A percentile compares a stretch with the other conserved stretches of the same genome.
Evolutionary conservation across 2,113 vertebrate species (phyloP).

Genomic region (Centrocercus urophasianus): DNA sequence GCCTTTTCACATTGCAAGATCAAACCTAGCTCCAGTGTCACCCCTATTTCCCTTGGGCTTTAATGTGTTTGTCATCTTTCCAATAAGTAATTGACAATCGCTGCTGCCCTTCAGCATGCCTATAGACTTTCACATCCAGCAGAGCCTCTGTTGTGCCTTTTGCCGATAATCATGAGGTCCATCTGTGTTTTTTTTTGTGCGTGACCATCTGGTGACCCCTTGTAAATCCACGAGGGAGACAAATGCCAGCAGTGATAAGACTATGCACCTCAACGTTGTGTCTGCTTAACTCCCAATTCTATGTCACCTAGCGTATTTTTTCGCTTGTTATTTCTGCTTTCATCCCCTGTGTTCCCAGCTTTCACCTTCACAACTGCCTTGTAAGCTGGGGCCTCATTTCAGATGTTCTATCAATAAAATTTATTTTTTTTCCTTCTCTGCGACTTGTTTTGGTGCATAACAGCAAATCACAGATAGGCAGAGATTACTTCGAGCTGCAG

Average conservation of each 20-base stretch:
- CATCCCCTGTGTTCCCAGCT: neutral
- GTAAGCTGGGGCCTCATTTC: neutral
- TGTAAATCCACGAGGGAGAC: neutral
- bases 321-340: neutral
- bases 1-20: conserved; percentile 13
- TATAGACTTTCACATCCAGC: conserved; percentile 18
- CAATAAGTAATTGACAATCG: neutral
- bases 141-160: conserved; percentile 3
- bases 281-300: neutral
- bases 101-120: neutral
- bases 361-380: neutral
- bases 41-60: conserved; percentile 22
- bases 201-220: conserved; percentile 18
- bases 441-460: neutral
- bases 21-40: conserved; percentile 33
- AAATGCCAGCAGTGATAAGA: neutral
- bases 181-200: neutral
- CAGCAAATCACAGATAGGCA: neutral
- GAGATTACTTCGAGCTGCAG: neutral
- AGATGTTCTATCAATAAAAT: neutral
- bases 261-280: neutral
- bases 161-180: neutral
- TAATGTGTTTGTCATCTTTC: neutral
- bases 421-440: neutral
- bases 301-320: neutral